Conservation (phyloP, 2,888 invertebrate species). For the Ectobius pallidus region DNA sequence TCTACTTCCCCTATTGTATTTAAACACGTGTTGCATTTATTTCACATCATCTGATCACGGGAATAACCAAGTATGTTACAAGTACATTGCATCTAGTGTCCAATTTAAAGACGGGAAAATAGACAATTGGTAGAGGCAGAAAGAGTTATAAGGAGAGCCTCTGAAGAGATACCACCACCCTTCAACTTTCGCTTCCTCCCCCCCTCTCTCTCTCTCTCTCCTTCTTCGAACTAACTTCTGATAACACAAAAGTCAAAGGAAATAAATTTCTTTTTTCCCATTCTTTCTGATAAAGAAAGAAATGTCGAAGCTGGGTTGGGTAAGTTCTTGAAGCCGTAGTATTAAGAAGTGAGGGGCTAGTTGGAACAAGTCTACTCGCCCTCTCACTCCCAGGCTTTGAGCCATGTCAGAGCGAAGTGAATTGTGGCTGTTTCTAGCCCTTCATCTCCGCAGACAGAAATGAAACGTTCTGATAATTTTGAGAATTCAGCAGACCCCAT, state of each 20-base stretch:
- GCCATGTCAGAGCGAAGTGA: conserved; percentile 24
- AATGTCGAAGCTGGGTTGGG: conserved; percentile 24
- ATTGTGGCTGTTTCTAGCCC: neutral
- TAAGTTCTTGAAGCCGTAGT: conserved; percentile 18
- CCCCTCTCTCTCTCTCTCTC: too few species aligned
- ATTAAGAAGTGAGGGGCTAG: conserved; percentile 2
- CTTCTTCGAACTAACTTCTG: conserved; percentile 23
- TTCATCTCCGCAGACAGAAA: neutral
- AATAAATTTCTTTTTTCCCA: conserved; percentile 37
- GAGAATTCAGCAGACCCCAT: too few species aligned
- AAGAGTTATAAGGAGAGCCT: neutral
- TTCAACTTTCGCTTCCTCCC: conserved; percentile 16
- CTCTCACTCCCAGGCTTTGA: conserved; percentile 14
- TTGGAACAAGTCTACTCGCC: conserved; percentile 27
- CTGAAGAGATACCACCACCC: conserved; percentile 14
- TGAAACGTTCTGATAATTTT: too few species aligned
- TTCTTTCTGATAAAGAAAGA: conserved; percentile 39
- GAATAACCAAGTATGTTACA: too few species aligned
- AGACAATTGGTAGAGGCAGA: neutral
- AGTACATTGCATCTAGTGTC: too few species aligned
- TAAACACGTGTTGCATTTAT: too few species aligned
- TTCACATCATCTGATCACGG: too few species aligned
- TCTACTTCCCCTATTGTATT: too few species aligned
- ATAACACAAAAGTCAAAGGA: conserved; percentile 38
- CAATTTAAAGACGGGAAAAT: too few species aligned